These are phyloP conservation scores for Emmelina monodactyla DNA, from an alignment of 2,888 invertebrate genomes.

Conservation along the genomic window DNA sequence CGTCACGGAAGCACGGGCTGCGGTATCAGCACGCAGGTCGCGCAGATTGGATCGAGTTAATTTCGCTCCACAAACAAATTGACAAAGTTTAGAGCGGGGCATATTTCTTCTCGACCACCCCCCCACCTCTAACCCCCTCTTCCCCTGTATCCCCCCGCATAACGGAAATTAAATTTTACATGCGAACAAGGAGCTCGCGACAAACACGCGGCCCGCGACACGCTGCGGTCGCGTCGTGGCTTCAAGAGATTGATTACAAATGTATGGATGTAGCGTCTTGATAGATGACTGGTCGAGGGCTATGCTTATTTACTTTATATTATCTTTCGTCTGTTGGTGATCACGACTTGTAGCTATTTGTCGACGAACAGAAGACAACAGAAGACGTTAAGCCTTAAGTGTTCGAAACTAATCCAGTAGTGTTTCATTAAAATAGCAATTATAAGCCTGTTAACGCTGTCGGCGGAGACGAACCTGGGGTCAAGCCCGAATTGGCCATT, in stretches of 20 bases:
- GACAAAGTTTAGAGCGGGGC: conserved; percentile 66
- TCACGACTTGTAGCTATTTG: too few relatives aligned
- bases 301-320: too few relatives aligned
- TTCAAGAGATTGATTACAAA: conserved; percentile 33
- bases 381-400: too few relatives aligned
- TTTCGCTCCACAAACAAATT: conserved; percentile 67
- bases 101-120: conserved; percentile 54
- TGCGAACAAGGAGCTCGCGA: conserved; percentile 58
- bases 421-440: conserved; percentile 62
- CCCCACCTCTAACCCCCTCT: conserved; percentile 26
- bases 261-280: too few relatives aligned
- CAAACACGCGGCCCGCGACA: conserved; percentile 41
- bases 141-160: conserved; percentile 54
- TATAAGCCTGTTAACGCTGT: conserved; percentile 59
- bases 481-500: conserved; percentile 66
- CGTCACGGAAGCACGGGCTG: conserved; percentile 38
- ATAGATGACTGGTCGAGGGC: too few relatives aligned
- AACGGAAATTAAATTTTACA: conserved; percentile 67
- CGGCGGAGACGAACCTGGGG: conserved; percentile 53
- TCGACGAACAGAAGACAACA: too few relatives aligned
- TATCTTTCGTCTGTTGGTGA: too few relatives aligned
- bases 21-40: conserved; percentile 46
- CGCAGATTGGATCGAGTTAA: conserved; percentile 67
- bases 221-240: conserved; percentile 26
- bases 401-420: conserved; percentile 52